Percentiles rank a stretch among this genome's conserved stretches.
Conservation (phyloP, 2,113 vertebrate genomes). For the Balaenoptera acutorostrata region DNA sequence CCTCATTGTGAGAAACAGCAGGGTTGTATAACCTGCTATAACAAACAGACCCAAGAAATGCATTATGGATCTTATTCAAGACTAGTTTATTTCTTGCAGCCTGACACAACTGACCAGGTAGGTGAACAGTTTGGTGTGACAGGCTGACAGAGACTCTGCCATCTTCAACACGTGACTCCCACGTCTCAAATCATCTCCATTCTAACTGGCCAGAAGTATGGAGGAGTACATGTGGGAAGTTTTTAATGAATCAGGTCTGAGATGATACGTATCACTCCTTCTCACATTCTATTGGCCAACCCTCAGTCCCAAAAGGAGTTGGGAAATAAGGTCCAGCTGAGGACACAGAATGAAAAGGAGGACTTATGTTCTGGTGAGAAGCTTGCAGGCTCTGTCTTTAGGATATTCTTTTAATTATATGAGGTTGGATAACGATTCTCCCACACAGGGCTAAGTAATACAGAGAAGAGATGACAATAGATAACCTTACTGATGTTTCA, state of each 20-base stretch:
- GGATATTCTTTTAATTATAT: slow-evolving; percentile 18
- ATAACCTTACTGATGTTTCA: not conserved
- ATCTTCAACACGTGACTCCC: not conserved
- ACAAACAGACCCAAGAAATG: not conserved
- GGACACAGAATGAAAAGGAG: not conserved
- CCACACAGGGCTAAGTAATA: not conserved
- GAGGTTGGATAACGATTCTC: slow-evolving; percentile 47
- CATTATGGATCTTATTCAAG: not conserved
- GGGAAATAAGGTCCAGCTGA: not conserved
- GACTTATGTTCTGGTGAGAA: not conserved
- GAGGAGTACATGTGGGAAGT: not conserved
- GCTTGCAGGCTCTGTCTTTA: slow-evolving; percentile 24
- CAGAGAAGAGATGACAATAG: not conserved
- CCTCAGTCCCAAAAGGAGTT: not conserved
- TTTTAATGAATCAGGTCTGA: not conserved
- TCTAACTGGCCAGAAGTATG: not conserved
- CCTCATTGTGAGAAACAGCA: not conserved
- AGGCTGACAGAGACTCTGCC: not conserved
- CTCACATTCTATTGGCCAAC: not conserved
- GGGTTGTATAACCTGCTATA: not conserved
- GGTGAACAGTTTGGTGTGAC: not conserved
- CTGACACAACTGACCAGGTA: not conserved
- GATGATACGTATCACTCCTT: not conserved
- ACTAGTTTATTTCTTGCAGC: not conserved
- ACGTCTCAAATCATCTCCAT: not conserved